Evolutionary conservation across 2,888 invertebrate species (phyloP).

Genomic region (Plusia festucae): DNA sequence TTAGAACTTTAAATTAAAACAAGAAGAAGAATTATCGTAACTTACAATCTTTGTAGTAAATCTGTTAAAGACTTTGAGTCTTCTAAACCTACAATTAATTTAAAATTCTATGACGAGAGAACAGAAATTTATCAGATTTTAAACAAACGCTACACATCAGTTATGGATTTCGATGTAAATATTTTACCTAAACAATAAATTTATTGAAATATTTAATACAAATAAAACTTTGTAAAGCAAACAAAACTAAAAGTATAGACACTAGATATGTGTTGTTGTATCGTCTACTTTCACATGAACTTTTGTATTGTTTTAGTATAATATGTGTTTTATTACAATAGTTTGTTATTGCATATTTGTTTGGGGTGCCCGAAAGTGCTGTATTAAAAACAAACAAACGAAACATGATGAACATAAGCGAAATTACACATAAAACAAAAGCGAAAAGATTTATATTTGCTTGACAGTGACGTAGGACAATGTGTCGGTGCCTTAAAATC

Average conservation of each 20-base stretch:
- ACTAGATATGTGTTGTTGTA: background rate
- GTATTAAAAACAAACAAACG: background rate
- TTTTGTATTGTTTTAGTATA: background rate
- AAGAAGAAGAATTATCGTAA: no score
- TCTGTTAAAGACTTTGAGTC: no score
- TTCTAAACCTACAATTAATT: no score
- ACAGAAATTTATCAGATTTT: background rate
- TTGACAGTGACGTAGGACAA: no score
- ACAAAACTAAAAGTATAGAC: background rate
- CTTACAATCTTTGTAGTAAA: no score
- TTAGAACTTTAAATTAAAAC: no score
- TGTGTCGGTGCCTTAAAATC: slow-evolving; percentile 14
- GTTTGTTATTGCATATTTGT: background rate
- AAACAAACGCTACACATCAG: background rate
- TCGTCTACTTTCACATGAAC: background rate
- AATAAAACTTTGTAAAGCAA: background rate
- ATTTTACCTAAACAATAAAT: background rate
- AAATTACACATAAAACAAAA: background rate
- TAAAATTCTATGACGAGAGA: no score
- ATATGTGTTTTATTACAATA: background rate
- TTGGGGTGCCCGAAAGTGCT: background rate
- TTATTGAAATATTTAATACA: background rate
- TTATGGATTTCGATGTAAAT: background rate
- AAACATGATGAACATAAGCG: background rate
- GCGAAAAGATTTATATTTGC: no score